phyloP scores from a whole-genome alignment of 2,888 invertebrate species.

The Dolichopus griseipennis region DNA sequence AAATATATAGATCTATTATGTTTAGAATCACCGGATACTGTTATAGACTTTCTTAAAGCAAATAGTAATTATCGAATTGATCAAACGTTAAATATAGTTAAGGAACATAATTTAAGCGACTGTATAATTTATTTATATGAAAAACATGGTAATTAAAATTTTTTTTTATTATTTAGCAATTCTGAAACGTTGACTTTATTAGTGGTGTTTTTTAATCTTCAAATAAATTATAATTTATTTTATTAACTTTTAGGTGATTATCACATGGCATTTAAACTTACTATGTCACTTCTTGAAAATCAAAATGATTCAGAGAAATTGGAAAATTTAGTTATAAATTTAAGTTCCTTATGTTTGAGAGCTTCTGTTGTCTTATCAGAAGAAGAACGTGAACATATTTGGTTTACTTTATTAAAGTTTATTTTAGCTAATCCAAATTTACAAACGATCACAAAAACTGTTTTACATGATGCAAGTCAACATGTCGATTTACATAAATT shows the following conservation, averaged over 20 bases:
- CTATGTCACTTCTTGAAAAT: constrained; percentile 43
- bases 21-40: constrained; percentile 46
- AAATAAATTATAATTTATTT: too few relatives aligned
- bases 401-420: constrained; percentile 46
- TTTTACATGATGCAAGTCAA: constrained; percentile 49
- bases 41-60: constrained; percentile 47
- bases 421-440: constrained; percentile 41
- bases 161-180: too few relatives aligned
- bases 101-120: constrained; percentile 52
- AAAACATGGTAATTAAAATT: constrained; percentile 45
- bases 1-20: constrained; percentile 57
- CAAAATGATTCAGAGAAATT: constrained; percentile 26
- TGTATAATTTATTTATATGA: constrained; percentile 67
- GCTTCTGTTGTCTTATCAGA: constrained; percentile 43
- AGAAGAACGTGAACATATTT: constrained; percentile 44
- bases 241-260: constrained; percentile 47
- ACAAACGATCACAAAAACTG: constrained; percentile 42
- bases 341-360: constrained; percentile 42
- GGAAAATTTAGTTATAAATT: constrained; percentile 19
- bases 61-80: constrained; percentile 55
- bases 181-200: too few relatives aligned
- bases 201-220: too few relatives aligned
- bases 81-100: constrained; percentile 55
- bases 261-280: constrained; percentile 58
- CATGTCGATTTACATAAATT: constrained; percentile 51